Percentiles rank a stretch among this genome's conserved stretches.
phyloP scores from a whole-genome alignment of 2,113 vertebrate species.

The Scolopax mira region DNA sequence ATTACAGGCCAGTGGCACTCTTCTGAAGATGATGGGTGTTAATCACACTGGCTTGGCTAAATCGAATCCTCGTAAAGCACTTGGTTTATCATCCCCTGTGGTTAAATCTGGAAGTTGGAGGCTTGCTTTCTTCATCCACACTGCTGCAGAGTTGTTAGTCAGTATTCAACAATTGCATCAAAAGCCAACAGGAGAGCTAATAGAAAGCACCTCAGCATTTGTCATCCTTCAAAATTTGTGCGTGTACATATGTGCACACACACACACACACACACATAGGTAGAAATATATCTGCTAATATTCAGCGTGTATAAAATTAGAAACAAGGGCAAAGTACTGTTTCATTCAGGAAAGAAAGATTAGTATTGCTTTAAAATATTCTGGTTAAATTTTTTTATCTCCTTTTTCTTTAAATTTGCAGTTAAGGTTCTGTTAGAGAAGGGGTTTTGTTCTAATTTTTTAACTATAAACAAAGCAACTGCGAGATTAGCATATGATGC shows the following conservation, averaged over 20 bases:
- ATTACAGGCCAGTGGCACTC: fast-evolving
- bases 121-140: neutral
- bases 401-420: neutral
- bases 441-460: neutral
- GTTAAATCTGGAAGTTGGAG: neutral
- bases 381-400: neutral
- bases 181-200: neutral
- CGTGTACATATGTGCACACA: fast-evolving
- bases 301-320: neutral
- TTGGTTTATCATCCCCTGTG: neutral
- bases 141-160: neutral
- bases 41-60: neutral
- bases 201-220: neutral
- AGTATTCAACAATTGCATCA: neutral
- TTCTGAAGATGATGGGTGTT: neutral
- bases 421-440: neutral
- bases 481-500: neutral
- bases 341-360: neutral
- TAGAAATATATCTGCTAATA: neutral
- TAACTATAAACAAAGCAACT: neutral
- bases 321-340: neutral
- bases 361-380: neutral
- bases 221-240: neutral
- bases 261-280: neutral
- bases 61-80: neutral